Base-by-base conservation (phyloP, 1,140 invertebrate species). In the Anthonomus grandis region DNA sequence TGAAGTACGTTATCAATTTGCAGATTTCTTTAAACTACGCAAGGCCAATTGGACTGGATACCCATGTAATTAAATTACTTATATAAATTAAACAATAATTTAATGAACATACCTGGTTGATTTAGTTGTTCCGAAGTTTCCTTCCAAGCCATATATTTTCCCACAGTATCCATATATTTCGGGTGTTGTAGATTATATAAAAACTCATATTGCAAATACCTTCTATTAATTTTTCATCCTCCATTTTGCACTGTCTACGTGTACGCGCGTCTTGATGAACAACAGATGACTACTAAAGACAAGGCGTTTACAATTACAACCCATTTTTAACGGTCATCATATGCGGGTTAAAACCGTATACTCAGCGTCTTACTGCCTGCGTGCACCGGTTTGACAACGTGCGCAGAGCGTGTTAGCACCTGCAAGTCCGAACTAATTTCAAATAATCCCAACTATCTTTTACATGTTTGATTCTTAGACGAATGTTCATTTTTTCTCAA, bases 111-210 rank as follows among this genome's bases (percentile, higher is more conserved):
- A 49, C 22, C 37, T 38, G 49, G 31, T 51, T 51, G 49, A 41
- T 51, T 51, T 25, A 38, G 21, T 51, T 51, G 36, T 23, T 51
- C 36, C 37, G 4, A 21, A 51, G 41, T 51, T 13, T 51, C 49
- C 37, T 37, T 41, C 49, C 37, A 51, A 39, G 37, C 49, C 34
- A 38, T 51, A 1, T 42, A 22, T 25, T 51, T 38, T 51, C 25
- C 41, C 15, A 24, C 24, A 24, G 15, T 19, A 51, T 51, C 36
- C 49, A 24, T 51, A 51, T 51, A 51, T 25, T 51, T 51, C 19
- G 49, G 49, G 18, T 51, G 49, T 19, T 51, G 34, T 24, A 51
- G 18, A 51, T 51, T 51, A 24, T 51, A 51, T n/a, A 39, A 17
- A 41, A 51, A 51, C 17, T 51, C 49, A 21, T 50, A 50, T 17